Percentiles rank a stretch among this genome's conserved stretches.
Conservation (phyloP, 2,797 vertebrate genomes). For the Siniperca obscura region DNA sequence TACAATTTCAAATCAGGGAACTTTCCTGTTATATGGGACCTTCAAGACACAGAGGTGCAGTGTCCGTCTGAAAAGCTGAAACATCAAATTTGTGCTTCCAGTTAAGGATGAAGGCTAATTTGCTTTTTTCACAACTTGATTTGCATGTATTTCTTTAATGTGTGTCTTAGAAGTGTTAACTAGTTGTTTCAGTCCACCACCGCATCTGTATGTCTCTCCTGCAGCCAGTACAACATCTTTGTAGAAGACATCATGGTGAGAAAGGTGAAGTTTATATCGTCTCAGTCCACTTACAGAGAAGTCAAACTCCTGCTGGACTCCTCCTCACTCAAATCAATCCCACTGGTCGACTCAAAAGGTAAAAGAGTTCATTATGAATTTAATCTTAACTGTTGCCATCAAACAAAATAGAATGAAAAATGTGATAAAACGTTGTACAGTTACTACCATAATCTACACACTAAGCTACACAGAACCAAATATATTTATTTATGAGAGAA, state of each 20-base stretch:
- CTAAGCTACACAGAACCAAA: neutral
- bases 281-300: conserved; percentile 90
- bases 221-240: conserved; percentile 95
- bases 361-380: neutral
- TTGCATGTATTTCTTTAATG: neutral
- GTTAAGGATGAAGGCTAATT: neutral
- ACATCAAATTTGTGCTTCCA: neutral
- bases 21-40: neutral
- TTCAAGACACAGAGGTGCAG: neutral
- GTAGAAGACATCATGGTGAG: conserved; percentile 98
- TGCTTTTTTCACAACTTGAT: conserved; percentile 13
- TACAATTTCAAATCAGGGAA: neutral
- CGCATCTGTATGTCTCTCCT: conserved; percentile 22
- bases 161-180: neutral
- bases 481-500: neutral
- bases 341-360: conserved; percentile 95
- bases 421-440: neutral
- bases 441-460: neutral
- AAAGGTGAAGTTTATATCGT: conserved; percentile 91
- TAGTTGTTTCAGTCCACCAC: neutral
- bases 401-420: neutral
- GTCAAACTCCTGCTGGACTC: conserved; percentile 87
- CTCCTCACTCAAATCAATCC: conserved; percentile 89
- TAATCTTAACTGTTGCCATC: fast-evolving
- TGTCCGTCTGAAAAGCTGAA: neutral